Evolutionary conservation across 92 coral and sea anemone genomes (phyloP).

Genomic region (Montipora capitata): DNA sequence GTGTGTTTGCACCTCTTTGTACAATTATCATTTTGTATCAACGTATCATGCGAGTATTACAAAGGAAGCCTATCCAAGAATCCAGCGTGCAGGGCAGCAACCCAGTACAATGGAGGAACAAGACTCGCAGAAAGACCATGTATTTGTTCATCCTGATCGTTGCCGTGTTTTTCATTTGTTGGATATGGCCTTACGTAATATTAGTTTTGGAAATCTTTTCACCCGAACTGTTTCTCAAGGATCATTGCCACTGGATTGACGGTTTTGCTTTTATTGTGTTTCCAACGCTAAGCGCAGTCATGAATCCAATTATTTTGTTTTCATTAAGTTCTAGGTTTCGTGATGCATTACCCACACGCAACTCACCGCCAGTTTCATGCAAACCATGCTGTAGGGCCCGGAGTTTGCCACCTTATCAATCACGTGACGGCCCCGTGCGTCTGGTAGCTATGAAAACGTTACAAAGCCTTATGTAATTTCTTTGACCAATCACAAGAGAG

Average conservation of each 20-base stretch:
- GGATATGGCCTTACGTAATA: too few species aligned
- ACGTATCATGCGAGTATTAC: neutral
- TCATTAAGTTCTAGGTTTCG: neutral
- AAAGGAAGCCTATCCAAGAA: neutral
- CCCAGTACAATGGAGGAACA: neutral
- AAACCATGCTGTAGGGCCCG: too few species aligned
- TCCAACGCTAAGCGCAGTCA: neutral
- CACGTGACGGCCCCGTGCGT: too few species aligned
- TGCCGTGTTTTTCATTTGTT: neutral
- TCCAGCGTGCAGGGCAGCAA: neutral
- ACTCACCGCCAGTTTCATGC: too few species aligned
- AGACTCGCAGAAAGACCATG: neutral
- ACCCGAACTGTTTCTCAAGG: neutral
- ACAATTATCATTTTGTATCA: neutral
- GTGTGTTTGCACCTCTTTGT: neutral
- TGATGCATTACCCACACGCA: neutral
- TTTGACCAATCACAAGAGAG: too few species aligned
- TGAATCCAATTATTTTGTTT: slow-evolving; percentile 16
- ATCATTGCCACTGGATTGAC: neutral
- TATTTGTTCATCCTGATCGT: slow-evolving; percentile 6
- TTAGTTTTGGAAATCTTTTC: neutral
- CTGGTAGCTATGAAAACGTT: too few species aligned
- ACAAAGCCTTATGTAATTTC: too few species aligned
- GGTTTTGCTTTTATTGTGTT: neutral
- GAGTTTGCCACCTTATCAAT: too few species aligned